A percentile compares a stretch with the other conserved stretches of the same genome.
These are phyloP conservation scores for Sebastes kiyomatsui DNA, from an alignment of 2,797 vertebrate species.

Conservation along the genomic window DNA sequence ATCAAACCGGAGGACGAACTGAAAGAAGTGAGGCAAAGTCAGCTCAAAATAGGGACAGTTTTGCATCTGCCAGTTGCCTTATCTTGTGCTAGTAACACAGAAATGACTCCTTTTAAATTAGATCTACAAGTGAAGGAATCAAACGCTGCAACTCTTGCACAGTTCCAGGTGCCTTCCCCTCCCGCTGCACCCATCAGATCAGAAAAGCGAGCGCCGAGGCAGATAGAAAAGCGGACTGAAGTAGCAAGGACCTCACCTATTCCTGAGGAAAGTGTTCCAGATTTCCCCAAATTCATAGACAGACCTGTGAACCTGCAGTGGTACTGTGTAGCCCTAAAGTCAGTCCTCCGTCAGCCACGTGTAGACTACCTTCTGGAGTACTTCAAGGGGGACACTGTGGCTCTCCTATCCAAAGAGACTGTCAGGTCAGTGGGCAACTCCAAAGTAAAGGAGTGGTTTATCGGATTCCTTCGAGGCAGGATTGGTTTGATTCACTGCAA, in stretches of 20 bases:
- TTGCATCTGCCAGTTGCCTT: conserved; percentile 87
- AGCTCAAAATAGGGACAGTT: conserved; percentile 85
- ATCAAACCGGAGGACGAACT: conserved; percentile 83
- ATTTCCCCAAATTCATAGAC: conserved; percentile 87
- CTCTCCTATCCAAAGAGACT: conserved; percentile 89
- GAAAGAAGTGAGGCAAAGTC: conserved; percentile 86
- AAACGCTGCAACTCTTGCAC: conserved; percentile 66
- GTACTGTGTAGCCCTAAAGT: conserved; percentile 92
- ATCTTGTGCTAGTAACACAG: conserved; percentile 77
- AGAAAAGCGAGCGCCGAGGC: conserved; percentile 70
- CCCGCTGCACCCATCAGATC: conserved; percentile 83
- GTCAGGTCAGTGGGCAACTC: conserved; percentile 91
- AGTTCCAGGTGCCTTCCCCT: conserved; percentile 88
- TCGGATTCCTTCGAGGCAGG: conserved; percentile 90
- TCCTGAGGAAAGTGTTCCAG: conserved; percentile 77
- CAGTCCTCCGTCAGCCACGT: conserved; percentile 90
- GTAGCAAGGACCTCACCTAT: conserved; percentile 73
- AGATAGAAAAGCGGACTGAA: conserved; percentile 77
- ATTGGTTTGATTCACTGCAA: conserved; percentile 93
- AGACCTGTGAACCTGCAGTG: conserved; percentile 82
- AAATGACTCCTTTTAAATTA: conserved; percentile 88
- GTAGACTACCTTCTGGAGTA: conserved; percentile 96
- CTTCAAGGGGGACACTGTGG: conserved; percentile 96
- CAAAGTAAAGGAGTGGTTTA: conserved; percentile 96
- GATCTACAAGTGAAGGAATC: conserved; percentile 81